phyloP scores from a whole-genome alignment of 1,140 invertebrate species.

The Brachionus asplanchnoidis region DNA sequence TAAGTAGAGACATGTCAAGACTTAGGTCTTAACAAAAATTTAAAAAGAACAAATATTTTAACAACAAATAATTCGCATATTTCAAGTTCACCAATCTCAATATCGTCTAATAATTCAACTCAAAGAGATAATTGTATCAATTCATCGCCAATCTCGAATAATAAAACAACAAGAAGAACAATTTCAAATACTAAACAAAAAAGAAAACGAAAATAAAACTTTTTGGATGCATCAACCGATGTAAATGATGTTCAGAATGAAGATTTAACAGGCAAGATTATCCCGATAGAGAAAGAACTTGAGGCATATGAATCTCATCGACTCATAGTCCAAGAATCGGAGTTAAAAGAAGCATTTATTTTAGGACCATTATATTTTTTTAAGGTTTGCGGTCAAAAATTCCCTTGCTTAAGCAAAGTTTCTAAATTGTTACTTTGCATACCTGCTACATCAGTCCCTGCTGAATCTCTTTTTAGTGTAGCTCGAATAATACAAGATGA shows the following conservation, averaged over 20 bases:
- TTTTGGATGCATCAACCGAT: not conserved
- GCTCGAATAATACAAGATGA: not conserved
- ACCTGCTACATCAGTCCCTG: not conserved
- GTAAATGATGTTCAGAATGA: not conserved
- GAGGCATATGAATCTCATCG: not conserved
- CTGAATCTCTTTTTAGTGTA: not conserved
- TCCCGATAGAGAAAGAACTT: not conserved
- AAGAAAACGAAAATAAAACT: not conserved
- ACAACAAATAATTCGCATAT: not conserved
- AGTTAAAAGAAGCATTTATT: not conserved
- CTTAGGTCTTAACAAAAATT: too few species aligned
- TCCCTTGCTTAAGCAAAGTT: not conserved
- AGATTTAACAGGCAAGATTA: not conserved
- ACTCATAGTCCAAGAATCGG: not conserved
- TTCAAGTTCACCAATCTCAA: not conserved
- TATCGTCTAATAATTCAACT: not conserved
- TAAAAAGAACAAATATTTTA: not conserved
- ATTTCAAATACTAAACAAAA: not conserved
- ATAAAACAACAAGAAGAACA: not conserved
- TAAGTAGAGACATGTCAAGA: too few species aligned
- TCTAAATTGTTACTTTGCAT: not conserved
- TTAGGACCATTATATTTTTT: not conserved
- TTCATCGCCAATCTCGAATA: not conserved
- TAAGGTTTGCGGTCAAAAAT: not conserved
- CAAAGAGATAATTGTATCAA: not conserved